A percentile compares a stretch with the other conserved stretches of the same genome.
phyloP scores from a whole-genome alignment of 2,797 vertebrate species.

The Microchirus variegatus region DNA sequence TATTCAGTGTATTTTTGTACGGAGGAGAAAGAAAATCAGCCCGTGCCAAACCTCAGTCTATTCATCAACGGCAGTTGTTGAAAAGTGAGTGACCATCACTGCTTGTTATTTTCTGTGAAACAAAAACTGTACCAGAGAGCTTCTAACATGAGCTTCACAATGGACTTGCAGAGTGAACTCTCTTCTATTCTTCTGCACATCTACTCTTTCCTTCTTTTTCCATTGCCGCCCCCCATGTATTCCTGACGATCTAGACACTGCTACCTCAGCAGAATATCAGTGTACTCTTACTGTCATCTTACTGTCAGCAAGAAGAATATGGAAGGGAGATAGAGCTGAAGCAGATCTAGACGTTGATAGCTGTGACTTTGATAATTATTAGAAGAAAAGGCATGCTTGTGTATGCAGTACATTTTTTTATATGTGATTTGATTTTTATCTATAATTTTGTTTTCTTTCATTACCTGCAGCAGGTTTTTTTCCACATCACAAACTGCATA shows the following conservation, averaged over 20 bases:
- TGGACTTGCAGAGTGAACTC: neutral
- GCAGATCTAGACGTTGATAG: slow-evolving; percentile 45
- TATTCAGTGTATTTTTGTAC: neutral
- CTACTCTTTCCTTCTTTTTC: slow-evolving; percentile 17
- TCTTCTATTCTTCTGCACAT: slow-evolving; percentile 10
- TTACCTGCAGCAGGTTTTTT: neutral
- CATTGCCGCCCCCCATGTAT: slow-evolving; percentile 21
- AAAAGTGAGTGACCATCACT: too few species aligned
- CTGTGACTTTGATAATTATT: slow-evolving; percentile 17
- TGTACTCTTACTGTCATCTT: slow-evolving; percentile 34
- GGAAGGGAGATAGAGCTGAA: slow-evolving; percentile 22
- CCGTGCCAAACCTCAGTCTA: too few species aligned
- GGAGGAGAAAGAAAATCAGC: neutral
- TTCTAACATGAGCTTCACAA: too few species aligned
- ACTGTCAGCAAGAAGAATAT: slow-evolving; percentile 6
- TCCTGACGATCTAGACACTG: slow-evolving; percentile 42
- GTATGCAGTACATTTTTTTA: too few species aligned
- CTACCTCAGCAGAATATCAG: slow-evolving; percentile 61
- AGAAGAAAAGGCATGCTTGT: neutral
- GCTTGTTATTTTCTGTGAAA: too few species aligned
- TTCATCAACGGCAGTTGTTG: too few species aligned
- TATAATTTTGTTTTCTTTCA: neutral
- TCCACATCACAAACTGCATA: neutral
- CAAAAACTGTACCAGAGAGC: too few species aligned
- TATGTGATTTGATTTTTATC: neutral